Percentiles rank a stretch among this genome's conserved stretches.
Evolutionary conservation across 2,797 vertebrate species (phyloP).

Genomic region (Girardinus metallicus): DNA sequence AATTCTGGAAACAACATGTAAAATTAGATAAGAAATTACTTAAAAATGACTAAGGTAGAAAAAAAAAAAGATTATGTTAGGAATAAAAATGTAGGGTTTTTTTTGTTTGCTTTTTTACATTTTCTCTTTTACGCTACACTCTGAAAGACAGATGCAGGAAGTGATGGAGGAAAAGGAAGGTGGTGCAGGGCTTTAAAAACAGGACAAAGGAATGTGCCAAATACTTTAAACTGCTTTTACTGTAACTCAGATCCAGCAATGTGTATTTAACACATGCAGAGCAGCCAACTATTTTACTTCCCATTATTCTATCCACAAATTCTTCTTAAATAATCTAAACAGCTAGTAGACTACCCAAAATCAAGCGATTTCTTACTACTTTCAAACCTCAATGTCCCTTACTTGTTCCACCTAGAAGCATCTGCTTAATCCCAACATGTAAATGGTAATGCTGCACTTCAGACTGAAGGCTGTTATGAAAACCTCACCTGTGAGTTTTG

Average conservation of each 20-base stretch:
- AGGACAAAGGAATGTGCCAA: slow-evolving; percentile 1
- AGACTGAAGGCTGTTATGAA: not conserved
- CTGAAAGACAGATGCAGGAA: not conserved
- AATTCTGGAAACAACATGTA: not conserved
- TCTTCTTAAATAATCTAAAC: not conserved
- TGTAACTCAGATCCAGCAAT: not conserved
- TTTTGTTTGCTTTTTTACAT: not conserved
- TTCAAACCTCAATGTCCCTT: not conserved
- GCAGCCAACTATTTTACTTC: not conserved
- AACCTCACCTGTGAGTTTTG: slow-evolving; percentile 71
- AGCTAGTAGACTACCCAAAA: not conserved
- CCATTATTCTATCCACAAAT: not conserved
- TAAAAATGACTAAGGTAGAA: not conserved
- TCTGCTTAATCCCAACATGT: not conserved
- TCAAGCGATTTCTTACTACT: not conserved
- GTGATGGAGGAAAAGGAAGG: not conserved
- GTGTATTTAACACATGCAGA: not conserved
- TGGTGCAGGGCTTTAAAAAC: not conserved
- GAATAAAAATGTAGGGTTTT: not conserved
- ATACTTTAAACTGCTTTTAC: not conserved
- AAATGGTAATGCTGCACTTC: not conserved
- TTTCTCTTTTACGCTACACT: not conserved
- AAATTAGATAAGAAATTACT: not conserved
- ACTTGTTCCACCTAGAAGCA: not conserved
- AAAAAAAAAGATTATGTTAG: not conserved